Conservation (phyloP, 2,888 invertebrate species). For the Melikaiella ostensackeni region DNA sequence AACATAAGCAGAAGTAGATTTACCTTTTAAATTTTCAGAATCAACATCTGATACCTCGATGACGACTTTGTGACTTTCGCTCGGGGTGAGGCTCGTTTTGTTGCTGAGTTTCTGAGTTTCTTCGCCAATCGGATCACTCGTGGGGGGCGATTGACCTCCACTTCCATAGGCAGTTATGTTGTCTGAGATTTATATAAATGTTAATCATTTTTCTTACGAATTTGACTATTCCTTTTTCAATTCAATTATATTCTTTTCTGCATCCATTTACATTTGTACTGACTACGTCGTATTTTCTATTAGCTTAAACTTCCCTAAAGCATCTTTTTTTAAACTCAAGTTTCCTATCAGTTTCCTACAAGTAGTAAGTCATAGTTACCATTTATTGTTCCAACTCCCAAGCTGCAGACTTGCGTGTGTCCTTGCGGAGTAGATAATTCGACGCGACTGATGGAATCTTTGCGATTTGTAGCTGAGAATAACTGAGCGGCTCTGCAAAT, state of each 20-base stretch:
- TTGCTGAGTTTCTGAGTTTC: conserved; percentile 66
- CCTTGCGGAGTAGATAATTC: conserved; percentile 73
- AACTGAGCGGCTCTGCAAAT: conserved; percentile 76
- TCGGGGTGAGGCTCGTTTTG: conserved; percentile 70
- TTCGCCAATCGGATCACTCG: conserved; percentile 68
- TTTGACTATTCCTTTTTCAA: neutral
- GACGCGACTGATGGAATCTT: conserved; percentile 70
- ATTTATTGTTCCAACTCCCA: conserved; percentile 71
- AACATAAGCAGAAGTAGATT: neutral
- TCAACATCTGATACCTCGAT: conserved; percentile 76
- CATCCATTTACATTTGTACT: neutral
- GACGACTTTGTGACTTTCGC: conserved; percentile 76
- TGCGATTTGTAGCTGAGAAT: conserved; percentile 71
- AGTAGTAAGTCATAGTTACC: conserved; percentile 56
- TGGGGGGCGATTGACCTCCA: conserved; percentile 70
- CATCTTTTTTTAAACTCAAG: neutral
- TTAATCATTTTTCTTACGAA: neutral
- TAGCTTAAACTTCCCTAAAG: neutral
- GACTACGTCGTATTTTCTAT: neutral
- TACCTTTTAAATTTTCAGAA: conserved; percentile 75
- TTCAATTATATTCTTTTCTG: neutral
- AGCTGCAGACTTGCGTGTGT: conserved; percentile 75
- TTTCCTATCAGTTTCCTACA: neutral
- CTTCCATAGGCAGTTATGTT: conserved; percentile 72
- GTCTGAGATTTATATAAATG: conserved; percentile 57